Conservation (phyloP, 2,113 vertebrate genomes). For the Narcine bancroftii region DNA sequence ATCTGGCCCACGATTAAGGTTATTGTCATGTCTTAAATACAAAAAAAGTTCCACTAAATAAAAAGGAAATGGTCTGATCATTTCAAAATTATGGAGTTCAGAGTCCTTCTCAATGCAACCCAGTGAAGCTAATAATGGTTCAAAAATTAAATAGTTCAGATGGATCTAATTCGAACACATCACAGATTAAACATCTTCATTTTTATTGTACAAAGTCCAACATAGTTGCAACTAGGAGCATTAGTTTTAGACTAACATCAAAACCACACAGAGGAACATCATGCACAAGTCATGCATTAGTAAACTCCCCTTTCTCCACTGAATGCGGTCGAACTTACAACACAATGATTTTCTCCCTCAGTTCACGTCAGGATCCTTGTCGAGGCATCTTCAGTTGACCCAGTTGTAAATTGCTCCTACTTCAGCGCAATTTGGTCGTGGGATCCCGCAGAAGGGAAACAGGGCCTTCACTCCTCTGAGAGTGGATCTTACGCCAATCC, state of each 20-base stretch:
- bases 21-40: background rate
- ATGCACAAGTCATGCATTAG: too few relatives aligned
- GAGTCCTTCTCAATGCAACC: background rate
- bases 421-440: background rate
- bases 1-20: too few relatives aligned
- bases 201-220: background rate
- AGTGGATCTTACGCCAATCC: too few relatives aligned
- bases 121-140: background rate
- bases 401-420: background rate
- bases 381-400: background rate
- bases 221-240: background rate
- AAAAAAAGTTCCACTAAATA: background rate
- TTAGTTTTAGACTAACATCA: background rate
- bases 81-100: background rate
- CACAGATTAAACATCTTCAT: background rate
- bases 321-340: background rate
- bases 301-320: background rate
- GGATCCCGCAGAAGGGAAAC: too few relatives aligned
- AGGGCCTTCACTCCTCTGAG: too few relatives aligned
- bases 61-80: background rate
- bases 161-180: background rate
- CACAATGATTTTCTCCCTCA: background rate
- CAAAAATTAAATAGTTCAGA: background rate
- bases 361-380: background rate
- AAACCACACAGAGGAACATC: background rate